Evolutionary conservation across 2,113 vertebrate genomes (phyloP).

Genomic region (Sula dactylatra): DNA sequence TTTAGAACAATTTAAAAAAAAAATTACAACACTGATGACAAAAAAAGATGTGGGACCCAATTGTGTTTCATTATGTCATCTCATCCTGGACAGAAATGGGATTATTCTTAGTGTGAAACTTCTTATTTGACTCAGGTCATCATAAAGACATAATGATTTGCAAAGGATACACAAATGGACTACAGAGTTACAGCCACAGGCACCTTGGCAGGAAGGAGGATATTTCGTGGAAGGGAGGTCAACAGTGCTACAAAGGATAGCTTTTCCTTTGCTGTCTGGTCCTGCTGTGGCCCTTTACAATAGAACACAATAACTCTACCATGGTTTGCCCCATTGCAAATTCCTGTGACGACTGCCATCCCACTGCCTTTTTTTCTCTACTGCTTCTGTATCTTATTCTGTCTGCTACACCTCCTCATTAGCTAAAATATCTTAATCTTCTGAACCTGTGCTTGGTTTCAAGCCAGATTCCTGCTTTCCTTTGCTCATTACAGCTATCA

Average conservation of each 20-base stretch:
- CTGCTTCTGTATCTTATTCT: not conserved
- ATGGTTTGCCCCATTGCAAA: not conserved
- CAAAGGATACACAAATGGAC: not conserved
- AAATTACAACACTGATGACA: not conserved
- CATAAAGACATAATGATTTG: not conserved
- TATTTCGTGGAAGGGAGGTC: not conserved
- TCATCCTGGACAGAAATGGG: not conserved
- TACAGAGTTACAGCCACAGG: not conserved
- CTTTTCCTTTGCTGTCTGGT: not conserved
- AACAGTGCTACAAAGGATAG: not conserved
- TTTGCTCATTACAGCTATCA: constrained; percentile 14
- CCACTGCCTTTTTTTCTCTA: not conserved
- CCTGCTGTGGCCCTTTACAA: not conserved
- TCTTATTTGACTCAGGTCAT: not conserved
- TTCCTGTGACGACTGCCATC: not conserved
- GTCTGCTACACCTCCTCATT: not conserved
- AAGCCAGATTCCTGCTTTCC: constrained; percentile 31
- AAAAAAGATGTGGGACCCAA: not conserved
- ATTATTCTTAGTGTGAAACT: not conserved
- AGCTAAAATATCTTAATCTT: constrained; percentile 46
- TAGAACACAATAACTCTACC: not conserved
- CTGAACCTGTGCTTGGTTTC: constrained; percentile 17
- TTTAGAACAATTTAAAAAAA: not conserved
- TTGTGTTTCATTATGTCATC: not conserved
- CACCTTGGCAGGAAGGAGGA: not conserved